Percentiles rank a stretch among this genome's conserved stretches.
These are phyloP conservation scores for Drosophila austrosaltans DNA, from an alignment of 2,888 invertebrate genomes.

Conservation along the genomic window DNA sequence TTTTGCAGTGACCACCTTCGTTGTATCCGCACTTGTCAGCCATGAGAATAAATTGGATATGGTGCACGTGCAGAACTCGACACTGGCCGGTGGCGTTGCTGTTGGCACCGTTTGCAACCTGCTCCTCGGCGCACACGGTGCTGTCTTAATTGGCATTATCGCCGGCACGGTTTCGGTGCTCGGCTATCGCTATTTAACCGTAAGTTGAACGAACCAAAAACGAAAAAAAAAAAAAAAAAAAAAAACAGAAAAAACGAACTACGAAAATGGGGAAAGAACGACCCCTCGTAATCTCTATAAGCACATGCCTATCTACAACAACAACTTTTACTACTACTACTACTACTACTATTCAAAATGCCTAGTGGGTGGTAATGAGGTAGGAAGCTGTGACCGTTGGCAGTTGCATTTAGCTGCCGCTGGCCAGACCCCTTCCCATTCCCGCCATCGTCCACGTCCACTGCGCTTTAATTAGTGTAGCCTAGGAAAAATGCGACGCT, in stretches of 20 bases:
- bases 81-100: constrained; percentile 96
- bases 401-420: constrained; percentile 15
- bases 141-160: constrained; percentile 90
- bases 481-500: constrained; percentile 72
- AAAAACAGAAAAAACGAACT: constrained; percentile 23
- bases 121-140: constrained; percentile 92
- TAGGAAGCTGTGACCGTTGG: constrained; percentile 12
- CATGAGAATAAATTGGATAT: constrained; percentile 92
- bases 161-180: constrained; percentile 91
- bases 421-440: constrained; percentile 13
- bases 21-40: constrained; percentile 90
- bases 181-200: constrained; percentile 91
- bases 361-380: constrained; percentile 1
- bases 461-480: constrained; percentile 71
- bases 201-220: constrained; percentile 83
- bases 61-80: constrained; percentile 97
- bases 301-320: constrained; percentile 24
- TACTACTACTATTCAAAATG: constrained; percentile 48
- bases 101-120: constrained; percentile 93
- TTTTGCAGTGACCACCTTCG: constrained; percentile 89
- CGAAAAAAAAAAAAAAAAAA: constrained; percentile 11
- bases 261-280: constrained; percentile 2
- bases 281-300: constrained; percentile 45
- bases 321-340: background rate
- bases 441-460: constrained; percentile 15